phyloP scores from a whole-genome alignment of 2,113 vertebrate genomes.

The Athene noctua region DNA sequence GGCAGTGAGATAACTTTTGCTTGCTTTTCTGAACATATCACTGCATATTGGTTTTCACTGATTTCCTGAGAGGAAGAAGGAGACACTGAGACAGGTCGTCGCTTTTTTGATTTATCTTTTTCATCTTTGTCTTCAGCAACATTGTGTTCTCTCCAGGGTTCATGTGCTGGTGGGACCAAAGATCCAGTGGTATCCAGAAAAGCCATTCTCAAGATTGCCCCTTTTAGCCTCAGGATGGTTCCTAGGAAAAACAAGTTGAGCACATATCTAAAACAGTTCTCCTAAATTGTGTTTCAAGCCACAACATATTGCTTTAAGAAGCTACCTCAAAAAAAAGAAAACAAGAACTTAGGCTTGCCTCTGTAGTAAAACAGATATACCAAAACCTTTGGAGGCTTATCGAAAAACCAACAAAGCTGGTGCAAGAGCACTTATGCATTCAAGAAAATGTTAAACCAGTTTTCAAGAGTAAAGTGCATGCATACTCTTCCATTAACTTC shows the following conservation, averaged over 20 bases:
- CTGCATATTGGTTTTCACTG: slow-evolving; percentile 92
- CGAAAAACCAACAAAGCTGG: neutral
- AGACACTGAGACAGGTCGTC: slow-evolving; percentile 93
- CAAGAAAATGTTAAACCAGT: neutral
- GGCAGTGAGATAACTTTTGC: slow-evolving; percentile 96
- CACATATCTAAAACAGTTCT: neutral
- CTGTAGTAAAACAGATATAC: neutral
- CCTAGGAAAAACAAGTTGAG: slow-evolving; percentile 76
- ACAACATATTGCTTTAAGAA: neutral
- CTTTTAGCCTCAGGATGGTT: slow-evolving; percentile 91
- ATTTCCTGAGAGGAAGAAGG: slow-evolving; percentile 96
- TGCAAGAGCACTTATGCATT: neutral
- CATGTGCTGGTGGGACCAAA: slow-evolving; percentile 82
- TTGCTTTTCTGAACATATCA: slow-evolving; percentile 98
- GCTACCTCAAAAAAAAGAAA: neutral
- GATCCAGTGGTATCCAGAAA: slow-evolving; percentile 90
- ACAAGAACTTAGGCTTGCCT: neutral
- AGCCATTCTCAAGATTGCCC: slow-evolving; percentile 89
- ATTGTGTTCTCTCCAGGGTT: slow-evolving; percentile 92
- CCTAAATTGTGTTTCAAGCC: neutral
- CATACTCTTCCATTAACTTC: neutral
- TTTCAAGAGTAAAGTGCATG: neutral
- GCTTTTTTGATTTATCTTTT: slow-evolving; percentile 87
- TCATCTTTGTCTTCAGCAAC: slow-evolving; percentile 91
- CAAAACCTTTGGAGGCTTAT: neutral